Evolutionary conservation across 2,113 vertebrate species (phyloP), one percentile per base, ranked within the genome.

Genomic region (Sorex fumeus): DNA sequence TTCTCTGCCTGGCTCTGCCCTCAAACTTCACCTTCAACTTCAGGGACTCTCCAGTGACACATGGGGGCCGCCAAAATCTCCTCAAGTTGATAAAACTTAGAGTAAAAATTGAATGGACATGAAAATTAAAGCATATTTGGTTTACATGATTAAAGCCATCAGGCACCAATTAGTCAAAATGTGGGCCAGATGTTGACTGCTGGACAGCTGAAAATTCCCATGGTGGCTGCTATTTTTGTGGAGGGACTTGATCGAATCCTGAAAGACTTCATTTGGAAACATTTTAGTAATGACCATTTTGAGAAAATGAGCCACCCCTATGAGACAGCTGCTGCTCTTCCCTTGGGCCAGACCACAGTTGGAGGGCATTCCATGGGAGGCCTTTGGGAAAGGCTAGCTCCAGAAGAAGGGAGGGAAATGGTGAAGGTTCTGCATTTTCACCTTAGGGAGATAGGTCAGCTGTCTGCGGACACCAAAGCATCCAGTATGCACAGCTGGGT

Each of bases 91-190:
- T n/a, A 82, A 47, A 69, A 71, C 57, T 6, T 12, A 7, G 47
- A 34, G 83, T 60, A 67, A 72, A 91, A 30, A 71, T n/a, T 81
- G 89, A 60, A n/a, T 11, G 32, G 57, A n/a, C 32, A 85, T 62
- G 64, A 64, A 82, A 75, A 94, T 57, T 28, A 69, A 16, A 94
- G 53, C 40, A 30, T 57, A 28, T 32, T 67, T 45, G 50, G 72
- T 64, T 93, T 79, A 43, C 6, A 2, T 23, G n/a, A 86, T 36
- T 57, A 80, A 88, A 84, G 87, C 50, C 7, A 27, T 28, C 45
- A 91, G 89, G 76, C 25, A 45, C 60, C 70, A 28, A 23, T 77
- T 62, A 72, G 50, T 88, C 47, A 47, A 57, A 5, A 60, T 71
- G 43, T 34, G 40, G 87, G 87, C 71, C 50, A 50, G 66, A 15